Evolutionary conservation across 2,888 invertebrate species (phyloP).

Genomic region (Trichacis sp.): DNA sequence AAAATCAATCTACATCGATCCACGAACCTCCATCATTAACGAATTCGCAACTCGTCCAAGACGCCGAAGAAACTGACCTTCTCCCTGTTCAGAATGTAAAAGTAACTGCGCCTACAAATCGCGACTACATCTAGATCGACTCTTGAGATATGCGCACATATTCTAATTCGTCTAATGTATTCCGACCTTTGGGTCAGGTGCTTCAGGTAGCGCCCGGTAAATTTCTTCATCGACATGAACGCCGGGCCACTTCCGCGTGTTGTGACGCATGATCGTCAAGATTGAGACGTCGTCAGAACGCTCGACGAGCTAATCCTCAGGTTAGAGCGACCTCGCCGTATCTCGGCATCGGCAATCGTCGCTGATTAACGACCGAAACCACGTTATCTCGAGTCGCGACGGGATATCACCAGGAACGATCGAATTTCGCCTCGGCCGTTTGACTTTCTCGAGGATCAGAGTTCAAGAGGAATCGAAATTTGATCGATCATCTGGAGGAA

Average conservation of each 20-base stretch:
- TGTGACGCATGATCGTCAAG: slow-evolving; percentile 9
- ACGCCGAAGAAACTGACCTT: neutral
- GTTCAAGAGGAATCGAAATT: slow-evolving; percentile 26
- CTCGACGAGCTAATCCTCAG: no score
- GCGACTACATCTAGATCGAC: slow-evolving; percentile 1
- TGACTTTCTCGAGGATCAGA: slow-evolving; percentile 28
- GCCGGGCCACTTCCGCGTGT: slow-evolving; percentile 11
- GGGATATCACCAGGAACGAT: slow-evolving; percentile 44
- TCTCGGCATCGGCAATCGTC: slow-evolving; percentile 59
- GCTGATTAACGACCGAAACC: slow-evolving; percentile 57
- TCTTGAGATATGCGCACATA: neutral
- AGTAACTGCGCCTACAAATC: slow-evolving; percentile 8
- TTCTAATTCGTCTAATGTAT: slow-evolving; percentile 10
- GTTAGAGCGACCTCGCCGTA: no score
- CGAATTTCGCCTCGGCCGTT: slow-evolving; percentile 37
- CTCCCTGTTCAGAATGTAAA: neutral
- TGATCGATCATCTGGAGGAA: slow-evolving; percentile 25
- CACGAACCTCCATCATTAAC: no score
- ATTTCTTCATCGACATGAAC: neutral
- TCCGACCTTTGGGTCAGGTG: slow-evolving; percentile 2
- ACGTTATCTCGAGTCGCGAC: slow-evolving; percentile 48
- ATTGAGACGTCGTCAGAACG: slow-evolving; percentile 14
- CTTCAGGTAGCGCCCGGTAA: neutral
- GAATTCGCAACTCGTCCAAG: neutral
- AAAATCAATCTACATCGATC: no score